Evolutionary conservation across 2,113 vertebrate species (phyloP).

Genomic region (Vimba vimba): DNA sequence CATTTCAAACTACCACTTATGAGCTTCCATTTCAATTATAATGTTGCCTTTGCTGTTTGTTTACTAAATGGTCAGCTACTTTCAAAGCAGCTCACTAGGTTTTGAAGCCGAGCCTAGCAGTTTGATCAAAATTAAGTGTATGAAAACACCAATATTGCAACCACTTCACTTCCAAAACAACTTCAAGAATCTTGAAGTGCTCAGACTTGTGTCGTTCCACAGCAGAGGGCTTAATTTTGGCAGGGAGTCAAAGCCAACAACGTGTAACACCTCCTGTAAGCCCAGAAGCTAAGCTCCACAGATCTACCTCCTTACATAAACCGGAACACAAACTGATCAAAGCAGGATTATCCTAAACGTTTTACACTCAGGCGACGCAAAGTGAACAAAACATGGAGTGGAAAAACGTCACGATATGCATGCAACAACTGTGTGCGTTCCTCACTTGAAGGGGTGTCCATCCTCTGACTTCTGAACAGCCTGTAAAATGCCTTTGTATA

Average conservation of each 20-base stretch:
- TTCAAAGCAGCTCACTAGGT: not conserved
- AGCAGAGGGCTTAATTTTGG: not conserved
- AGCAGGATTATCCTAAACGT: slow-evolving; percentile 30
- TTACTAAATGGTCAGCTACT: not conserved
- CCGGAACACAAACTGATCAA: slow-evolving; percentile 34
- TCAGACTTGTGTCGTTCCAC: not conserved
- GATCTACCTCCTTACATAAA: slow-evolving; percentile 22
- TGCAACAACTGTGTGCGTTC: slow-evolving; percentile 30
- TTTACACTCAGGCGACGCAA: not conserved
- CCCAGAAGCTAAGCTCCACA: slow-evolving; percentile 34
- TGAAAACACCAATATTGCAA: not conserved
- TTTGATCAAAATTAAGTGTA: not conserved
- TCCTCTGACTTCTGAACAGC: slow-evolving; percentile 89
- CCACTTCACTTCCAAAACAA: not conserved
- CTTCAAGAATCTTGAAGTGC: not conserved
- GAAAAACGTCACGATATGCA: not conserved
- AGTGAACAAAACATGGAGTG: not conserved
- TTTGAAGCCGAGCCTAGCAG: not conserved
- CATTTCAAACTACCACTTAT: too few relatives aligned
- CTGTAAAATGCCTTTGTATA: slow-evolving; percentile 89
- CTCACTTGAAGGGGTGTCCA: slow-evolving; percentile 90
- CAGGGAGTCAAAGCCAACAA: not conserved
- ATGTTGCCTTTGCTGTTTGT: not conserved
- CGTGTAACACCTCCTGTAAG: slow-evolving; percentile 24
- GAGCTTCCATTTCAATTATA: too few relatives aligned